Evolutionary conservation across 2,888 invertebrate genomes (phyloP), one percentile per base, ranked within the genome.

Genomic region (Eulithis prunata): DNA sequence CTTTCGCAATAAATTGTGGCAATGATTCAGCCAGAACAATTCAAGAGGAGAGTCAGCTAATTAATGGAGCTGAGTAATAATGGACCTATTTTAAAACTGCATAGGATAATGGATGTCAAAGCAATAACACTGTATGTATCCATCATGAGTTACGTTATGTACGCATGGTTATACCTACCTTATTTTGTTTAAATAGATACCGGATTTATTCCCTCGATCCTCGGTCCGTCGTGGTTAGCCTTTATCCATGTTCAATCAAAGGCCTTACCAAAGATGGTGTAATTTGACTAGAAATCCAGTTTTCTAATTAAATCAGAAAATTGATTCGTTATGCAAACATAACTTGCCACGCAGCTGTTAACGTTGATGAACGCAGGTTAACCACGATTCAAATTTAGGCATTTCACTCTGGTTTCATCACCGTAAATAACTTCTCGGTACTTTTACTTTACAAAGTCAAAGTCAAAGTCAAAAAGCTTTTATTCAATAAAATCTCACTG

Each of bases 21-120:
- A 71, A 74, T 73, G 71, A 74, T 71, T 68, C 70, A 74, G 68
- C 64, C 69, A 68, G 63, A 62, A 69, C 67, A 71, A 73, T 71
- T 65, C 67, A 63, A 67, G 68, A 62, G 41, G 63, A 67, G 62
- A 56, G 62, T 56, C 62, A 60, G 67, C 64, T 68, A 64, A 68
- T 68, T 68, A 61, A 61, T 68, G 68, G 54, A 61, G 49, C 64
- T 68, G 65, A 61, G 61, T 67, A 64, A 67, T 62, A 62, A 64
- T 62, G 58, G 14, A 41, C 49, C 38, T 67, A 62, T 67, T 66
- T 64, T 64, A 46, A 59, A 46, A 58, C 59, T 46, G 49, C 11
- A 13, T 53, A 51, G 58, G 32, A 62, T 58, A 52, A 52, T 47
- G 5, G 14, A 49, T 43, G 55, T 51, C 41, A 43, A 43, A 32